Conservation (phyloP, 2,797 vertebrate species). For the Alfaro cultratus region DNA sequence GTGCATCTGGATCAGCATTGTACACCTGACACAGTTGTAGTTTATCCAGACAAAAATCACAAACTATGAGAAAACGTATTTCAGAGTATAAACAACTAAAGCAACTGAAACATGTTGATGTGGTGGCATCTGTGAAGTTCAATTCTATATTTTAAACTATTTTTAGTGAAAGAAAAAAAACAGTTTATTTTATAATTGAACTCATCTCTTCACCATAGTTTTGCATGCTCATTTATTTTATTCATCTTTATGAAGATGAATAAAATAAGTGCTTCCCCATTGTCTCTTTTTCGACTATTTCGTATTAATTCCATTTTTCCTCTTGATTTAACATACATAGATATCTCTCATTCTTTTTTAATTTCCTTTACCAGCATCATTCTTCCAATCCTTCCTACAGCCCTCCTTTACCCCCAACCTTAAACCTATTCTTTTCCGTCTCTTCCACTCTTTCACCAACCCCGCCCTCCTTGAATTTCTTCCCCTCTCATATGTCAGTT, state of each 20-base stretch:
- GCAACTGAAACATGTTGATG: slow-evolving; percentile 10
- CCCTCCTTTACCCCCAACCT: slow-evolving; percentile 33
- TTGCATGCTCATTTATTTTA: slow-evolving; percentile 27
- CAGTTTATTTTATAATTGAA: slow-evolving; percentile 14
- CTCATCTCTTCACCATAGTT: slow-evolving; percentile 28
- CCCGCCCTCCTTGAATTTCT: slow-evolving; percentile 49
- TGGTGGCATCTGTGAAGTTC: slow-evolving; percentile 30
- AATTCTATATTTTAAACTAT: slow-evolving; percentile 12
- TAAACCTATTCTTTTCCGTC: slow-evolving; percentile 35
- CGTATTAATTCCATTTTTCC: slow-evolving; percentile 62
- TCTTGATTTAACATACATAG: slow-evolving; percentile 55
- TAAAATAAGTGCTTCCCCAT: slow-evolving; percentile 33
- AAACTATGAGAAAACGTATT: slow-evolving; percentile 51
- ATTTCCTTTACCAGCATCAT: slow-evolving; percentile 69
- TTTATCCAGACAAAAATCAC: slow-evolving; percentile 53
- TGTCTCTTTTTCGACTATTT: slow-evolving; percentile 57
- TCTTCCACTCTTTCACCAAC: slow-evolving; percentile 20
- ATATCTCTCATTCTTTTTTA: slow-evolving; percentile 59
- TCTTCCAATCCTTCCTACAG: slow-evolving; percentile 57
- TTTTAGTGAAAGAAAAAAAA: slow-evolving; percentile 10
- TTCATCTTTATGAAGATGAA: slow-evolving; percentile 37
- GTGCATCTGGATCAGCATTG: slow-evolving; percentile 64
- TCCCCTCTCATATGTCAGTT: slow-evolving; percentile 78
- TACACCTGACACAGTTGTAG: slow-evolving; percentile 67
- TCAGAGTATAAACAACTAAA: slow-evolving; percentile 38